Evolutionary conservation across 2,113 vertebrate genomes (phyloP), one percentile per base, ranked within the genome.

Genomic region (Rhadina sibilatrix): DNA sequence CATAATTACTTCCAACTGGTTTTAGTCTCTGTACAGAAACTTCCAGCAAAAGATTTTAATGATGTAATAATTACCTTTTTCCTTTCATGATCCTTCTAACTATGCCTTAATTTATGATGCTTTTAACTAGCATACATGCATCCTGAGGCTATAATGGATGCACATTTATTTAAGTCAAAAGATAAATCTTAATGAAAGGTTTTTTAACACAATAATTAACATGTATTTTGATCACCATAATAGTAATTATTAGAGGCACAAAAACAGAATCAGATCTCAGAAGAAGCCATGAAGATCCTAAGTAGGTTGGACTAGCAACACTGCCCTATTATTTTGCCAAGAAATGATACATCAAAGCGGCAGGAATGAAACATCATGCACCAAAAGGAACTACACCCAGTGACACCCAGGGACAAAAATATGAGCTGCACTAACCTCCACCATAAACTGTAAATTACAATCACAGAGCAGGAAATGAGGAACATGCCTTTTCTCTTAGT

Each of bases 181-280:
- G 96, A 96, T 95, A 96, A 95, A 96, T 93, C 94, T 93, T 96
- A 96, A 96, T 95, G 86, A 94, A 96, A 91, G 88, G 31, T 0
- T 5, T 49, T 92, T 89, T 87, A 90, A 89, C 80, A 89, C 83
- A 93, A 83, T 95, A 97, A 95, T 96, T 94, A 96, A 93, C 10
- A 37, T 9, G 14, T 50, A 83, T 96, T 96, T 96, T 96, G 89
- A 87, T 93, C 60, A 72, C 75, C 90, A 82, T 86, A 93, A 96
- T 90, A 93, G 80, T 91, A 89, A 93, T 93, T 90, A 94, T 96
- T 92, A 90, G 37, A 90, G 56, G 18, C 88, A 92, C 64, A 93
- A 95, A 94, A 96, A 3, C 89, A 94, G 83, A 93, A 91, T 78
- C 86, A 93, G 60, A 92, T 95, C 74, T 89, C 89, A 92, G 80